Base-by-base conservation (phyloP, 2,113 vertebrate species). In the Calidris pygmaea region DNA sequence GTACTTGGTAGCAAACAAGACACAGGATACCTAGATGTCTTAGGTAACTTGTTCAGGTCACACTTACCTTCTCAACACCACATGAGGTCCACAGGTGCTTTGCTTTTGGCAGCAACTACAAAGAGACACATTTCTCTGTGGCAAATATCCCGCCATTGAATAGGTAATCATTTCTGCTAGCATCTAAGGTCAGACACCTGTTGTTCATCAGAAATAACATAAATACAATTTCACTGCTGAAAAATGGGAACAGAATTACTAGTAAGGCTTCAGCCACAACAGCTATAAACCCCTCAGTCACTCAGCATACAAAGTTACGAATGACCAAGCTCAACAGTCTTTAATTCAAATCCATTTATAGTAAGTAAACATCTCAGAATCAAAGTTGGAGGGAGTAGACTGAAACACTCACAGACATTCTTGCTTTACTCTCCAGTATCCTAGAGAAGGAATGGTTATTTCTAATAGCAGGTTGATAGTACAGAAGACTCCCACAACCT, bases 321-420 rank as follows among this genome's bases (percentile, higher is more conserved):
- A 90, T 43, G 45, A 89, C 41, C 56, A 82, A 58, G 87, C 56
- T 90, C 67, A 90, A 80, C 58, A 87, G 53, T 39, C 52, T 89
- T 93, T 85, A 95, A 91, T 85, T 91, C 34, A 95, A 91, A 85
- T 60, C 82, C 58, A 83, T 68, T 75, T 78, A 56, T 68, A 85
- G 35, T 47, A 91, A 68, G 58, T 55, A 95, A 95, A 88, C 80
- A 90, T 85, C 85, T 93, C 67, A 83, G 87, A 94, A 92, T 70
- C 43, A 68, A 85, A 92, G 68, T 12, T 52, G 71, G 65, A 85
- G 52, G 52, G 52, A 95, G 74, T 10, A 55, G 48, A 91, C 35
- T 53, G 47, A 67, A 91, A 96, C 45, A 85, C 12, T 8, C 56
- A 78, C 29, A 75, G 60, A 84, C 56, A 39, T 55, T 92, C 43